Conservation (phyloP, 2,888 invertebrate species). For the Acrobasis consociella region DNA sequence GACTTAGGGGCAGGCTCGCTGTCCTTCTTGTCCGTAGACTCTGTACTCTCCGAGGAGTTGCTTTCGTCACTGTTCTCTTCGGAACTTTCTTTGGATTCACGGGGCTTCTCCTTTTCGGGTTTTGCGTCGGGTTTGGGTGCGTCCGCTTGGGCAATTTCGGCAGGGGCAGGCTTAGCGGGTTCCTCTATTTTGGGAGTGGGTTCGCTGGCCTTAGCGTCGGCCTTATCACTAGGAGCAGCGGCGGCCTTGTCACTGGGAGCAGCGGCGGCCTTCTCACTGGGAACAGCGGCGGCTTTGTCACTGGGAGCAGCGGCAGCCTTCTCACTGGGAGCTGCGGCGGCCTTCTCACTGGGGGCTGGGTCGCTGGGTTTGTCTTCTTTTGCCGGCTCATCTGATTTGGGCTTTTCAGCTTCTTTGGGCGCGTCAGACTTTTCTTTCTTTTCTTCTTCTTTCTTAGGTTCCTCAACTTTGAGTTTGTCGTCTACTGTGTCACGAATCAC, state of each 20-base stretch:
- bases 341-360: constrained; percentile 16
- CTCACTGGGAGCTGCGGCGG: constrained; percentile 15
- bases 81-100: constrained; percentile 49
- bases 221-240: constrained; percentile 26
- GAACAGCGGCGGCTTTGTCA: constrained; percentile 28
- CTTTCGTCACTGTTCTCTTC: constrained; percentile 53
- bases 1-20: constrained; percentile 25
- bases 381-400: constrained; percentile 36
- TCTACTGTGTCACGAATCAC: constrained; percentile 68
- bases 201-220: constrained; percentile 30
- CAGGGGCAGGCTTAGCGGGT: constrained; percentile 24
- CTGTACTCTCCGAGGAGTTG: constrained; percentile 53
- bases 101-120: constrained; percentile 36
- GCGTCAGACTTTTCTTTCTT: constrained; percentile 32
- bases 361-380: constrained; percentile 33
- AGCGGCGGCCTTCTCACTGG: constrained; percentile 28
- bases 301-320: constrained; percentile 26
- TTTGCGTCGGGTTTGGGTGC: constrained; percentile 27
- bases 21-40: constrained; percentile 45
- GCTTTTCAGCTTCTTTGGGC: constrained; percentile 25
- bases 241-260: constrained; percentile 27
- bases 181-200: constrained; percentile 30
- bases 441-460: constrained; percentile 31
- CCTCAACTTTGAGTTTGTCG: constrained; percentile 50
- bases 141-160: constrained; percentile 25